Conservation (phyloP, 2,888 invertebrate species). For the Petrolisthes manimaculis region DNA sequence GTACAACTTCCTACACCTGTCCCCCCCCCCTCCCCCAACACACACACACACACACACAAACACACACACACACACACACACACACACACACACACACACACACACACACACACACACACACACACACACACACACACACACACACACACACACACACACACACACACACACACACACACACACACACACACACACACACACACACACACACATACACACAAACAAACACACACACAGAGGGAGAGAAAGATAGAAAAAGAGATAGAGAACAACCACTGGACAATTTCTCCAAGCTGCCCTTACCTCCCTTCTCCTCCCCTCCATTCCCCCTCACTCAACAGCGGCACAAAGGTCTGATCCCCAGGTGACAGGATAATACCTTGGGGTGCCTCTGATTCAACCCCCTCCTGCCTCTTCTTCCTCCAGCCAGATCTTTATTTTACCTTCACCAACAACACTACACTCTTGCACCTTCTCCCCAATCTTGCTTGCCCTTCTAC, state of each 20-base stretch:
- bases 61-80: background rate
- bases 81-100: background rate
- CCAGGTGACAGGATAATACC: background rate
- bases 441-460: background rate
- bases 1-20: background rate
- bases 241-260: too few relatives aligned
- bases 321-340: background rate
- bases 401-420: background rate
- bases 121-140: too few relatives aligned
- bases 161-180: background rate
- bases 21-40: background rate
- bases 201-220: background rate
- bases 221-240: background rate
- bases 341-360: background rate
- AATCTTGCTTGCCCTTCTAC: background rate
- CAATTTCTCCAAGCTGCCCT: too few relatives aligned
- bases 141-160: background rate
- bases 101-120: slow-evolving; percentile 1
- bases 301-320: background rate
- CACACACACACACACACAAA: background rate
- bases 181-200: background rate
- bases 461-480: background rate
- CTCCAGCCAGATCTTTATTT: background rate
- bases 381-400: background rate
- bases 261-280: too few relatives aligned